Conservation (phyloP, 2,888 invertebrate genomes). For the Melipona bicolor region DNA sequence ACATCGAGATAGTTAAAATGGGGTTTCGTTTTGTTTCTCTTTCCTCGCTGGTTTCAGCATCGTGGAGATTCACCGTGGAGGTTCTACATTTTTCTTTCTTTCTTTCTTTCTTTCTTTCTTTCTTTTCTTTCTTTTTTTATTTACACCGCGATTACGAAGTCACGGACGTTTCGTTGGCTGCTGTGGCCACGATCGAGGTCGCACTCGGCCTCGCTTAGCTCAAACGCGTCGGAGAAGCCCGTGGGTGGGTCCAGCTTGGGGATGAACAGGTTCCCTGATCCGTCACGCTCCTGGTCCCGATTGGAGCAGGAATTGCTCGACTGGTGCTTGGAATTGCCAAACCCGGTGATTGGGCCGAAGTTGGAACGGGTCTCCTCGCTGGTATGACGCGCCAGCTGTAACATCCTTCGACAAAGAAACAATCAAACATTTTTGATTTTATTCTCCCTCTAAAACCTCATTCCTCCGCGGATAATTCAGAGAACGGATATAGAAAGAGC, state of each 20-base stretch:
- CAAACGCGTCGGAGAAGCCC: conserved; percentile 91
- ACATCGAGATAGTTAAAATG: conserved; percentile 38
- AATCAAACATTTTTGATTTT: neutral
- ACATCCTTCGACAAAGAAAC: conserved; percentile 75
- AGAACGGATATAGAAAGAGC: conserved; percentile 29
- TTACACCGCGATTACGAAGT: conserved; percentile 84
- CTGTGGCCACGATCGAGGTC: conserved; percentile 84
- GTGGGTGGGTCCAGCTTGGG: conserved; percentile 89
- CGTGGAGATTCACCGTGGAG: conserved; percentile 51
- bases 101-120: neutral
- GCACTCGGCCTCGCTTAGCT: conserved; percentile 86
- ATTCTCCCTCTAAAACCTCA: neutral
- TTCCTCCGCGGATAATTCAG: neutral
- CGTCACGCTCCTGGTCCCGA: conserved; percentile 83
- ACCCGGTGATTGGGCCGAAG: conserved; percentile 82
- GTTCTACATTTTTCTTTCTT: conserved; percentile 21
- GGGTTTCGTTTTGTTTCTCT: neutral
- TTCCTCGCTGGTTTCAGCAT: conserved; percentile 28
- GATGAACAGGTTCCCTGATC: conserved; percentile 83
- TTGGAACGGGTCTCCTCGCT: conserved; percentile 84
- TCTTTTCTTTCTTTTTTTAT: conserved; percentile 67
- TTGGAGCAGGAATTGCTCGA: conserved; percentile 79
- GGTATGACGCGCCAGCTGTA: conserved; percentile 84
- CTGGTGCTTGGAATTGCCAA: conserved; percentile 84
- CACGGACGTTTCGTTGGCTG: conserved; percentile 81